phyloP scores from a whole-genome alignment of 2,888 invertebrate species.

The Hyposoter dolosus region DNA sequence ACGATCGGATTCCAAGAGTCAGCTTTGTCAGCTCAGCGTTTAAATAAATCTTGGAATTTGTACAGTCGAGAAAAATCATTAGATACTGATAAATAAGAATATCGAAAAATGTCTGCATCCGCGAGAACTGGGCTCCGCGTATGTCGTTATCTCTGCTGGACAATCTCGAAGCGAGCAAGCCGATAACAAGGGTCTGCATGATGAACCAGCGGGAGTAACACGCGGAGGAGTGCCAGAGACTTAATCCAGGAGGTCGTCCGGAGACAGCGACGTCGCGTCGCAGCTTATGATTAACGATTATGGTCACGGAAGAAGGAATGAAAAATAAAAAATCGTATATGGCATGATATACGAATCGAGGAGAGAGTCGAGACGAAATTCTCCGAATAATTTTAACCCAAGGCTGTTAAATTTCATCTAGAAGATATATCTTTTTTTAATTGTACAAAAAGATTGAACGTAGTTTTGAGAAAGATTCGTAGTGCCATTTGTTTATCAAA shows the following conservation, averaged over 20 bases:
- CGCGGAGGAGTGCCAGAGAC: slow-evolving; percentile 55
- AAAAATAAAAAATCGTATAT: slow-evolving; percentile 18
- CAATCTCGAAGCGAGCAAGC: background rate
- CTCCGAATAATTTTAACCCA: slow-evolving; percentile 59
- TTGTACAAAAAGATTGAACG: background rate
- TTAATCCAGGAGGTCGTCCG: slow-evolving; percentile 61
- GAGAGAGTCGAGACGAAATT: slow-evolving; percentile 41
- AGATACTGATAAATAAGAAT: slow-evolving; percentile 1
- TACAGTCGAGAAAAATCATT: background rate
- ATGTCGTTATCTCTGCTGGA: background rate
- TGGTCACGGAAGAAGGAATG: slow-evolving; percentile 58
- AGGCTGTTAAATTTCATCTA: slow-evolving; percentile 4
- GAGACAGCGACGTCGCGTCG: slow-evolving; percentile 43
- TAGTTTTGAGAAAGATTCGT: background rate
- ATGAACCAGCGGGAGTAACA: slow-evolving; percentile 41
- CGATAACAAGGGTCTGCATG: slow-evolving; percentile 26
- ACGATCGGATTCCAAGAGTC: too few relatives aligned
- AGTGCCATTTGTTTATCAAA: background rate
- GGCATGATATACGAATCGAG: slow-evolving; percentile 51
- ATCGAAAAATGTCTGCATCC: background rate
- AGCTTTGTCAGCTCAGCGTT: background rate
- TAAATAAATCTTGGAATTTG: background rate
- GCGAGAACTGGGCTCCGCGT: background rate
- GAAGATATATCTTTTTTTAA: background rate
- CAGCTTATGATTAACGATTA: slow-evolving; percentile 66